A percentile compares a stretch with the other conserved stretches of the same genome.
Conservation (phyloP, 2,888 invertebrate genomes). For the Megastigmus dorsalis region DNA sequence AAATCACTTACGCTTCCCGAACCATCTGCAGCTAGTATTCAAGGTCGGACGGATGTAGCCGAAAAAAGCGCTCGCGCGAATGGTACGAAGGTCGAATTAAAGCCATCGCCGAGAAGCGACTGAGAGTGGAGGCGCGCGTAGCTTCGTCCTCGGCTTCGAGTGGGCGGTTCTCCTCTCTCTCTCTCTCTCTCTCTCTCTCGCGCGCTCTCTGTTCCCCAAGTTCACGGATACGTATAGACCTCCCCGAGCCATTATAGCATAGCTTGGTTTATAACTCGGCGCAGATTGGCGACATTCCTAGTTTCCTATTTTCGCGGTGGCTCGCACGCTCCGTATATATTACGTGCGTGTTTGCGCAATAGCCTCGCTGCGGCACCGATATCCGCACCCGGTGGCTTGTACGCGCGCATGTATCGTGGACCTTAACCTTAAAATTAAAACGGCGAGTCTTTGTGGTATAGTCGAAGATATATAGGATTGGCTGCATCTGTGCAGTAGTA, state of each 20-base stretch:
- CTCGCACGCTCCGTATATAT: neutral
- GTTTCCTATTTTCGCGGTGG: conserved; percentile 45
- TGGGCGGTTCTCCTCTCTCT: neutral
- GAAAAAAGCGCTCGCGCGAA: no score
- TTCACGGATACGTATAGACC: conserved; percentile 28
- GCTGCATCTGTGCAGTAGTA: no score
- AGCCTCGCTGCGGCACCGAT: no score
- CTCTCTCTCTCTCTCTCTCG: neutral
- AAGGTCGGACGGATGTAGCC: no score
- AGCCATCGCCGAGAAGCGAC: conserved; percentile 23
- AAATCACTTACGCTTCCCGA: no score
- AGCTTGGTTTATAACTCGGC: no score
- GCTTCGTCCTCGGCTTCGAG: neutral
- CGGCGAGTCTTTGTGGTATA: no score
- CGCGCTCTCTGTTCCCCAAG: conserved; percentile 27
- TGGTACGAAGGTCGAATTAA: conserved; percentile 22
- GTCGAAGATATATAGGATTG: no score
- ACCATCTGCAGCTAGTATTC: no score
- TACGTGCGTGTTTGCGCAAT: no score
- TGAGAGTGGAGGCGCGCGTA: conserved; percentile 8
- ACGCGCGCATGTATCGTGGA: conserved; percentile 10
- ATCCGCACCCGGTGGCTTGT: neutral
- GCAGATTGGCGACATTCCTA: conserved; percentile 42
- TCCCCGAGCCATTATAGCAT: no score
- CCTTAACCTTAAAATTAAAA: conserved; percentile 55